Percentiles rank a stretch among this genome's conserved stretches.
phyloP scores from a whole-genome alignment of 2,888 invertebrate genomes.

The Ephialtes manifestator region DNA sequence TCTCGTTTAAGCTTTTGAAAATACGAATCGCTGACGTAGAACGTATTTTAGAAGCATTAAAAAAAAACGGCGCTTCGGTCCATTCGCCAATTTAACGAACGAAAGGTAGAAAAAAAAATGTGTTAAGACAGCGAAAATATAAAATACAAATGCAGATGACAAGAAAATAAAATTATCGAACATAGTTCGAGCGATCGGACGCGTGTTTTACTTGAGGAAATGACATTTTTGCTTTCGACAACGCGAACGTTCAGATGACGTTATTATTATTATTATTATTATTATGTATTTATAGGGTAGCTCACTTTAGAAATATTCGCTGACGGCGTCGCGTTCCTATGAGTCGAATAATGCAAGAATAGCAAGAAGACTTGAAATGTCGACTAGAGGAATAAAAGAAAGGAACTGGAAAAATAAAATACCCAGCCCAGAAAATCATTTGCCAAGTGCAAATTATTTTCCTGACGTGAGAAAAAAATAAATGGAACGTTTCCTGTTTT shows the following conservation, averaged over 20 bases:
- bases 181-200: slow-evolving; percentile 40
- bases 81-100: slow-evolving; percentile 22
- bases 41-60: slow-evolving; percentile 10
- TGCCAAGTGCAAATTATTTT: slow-evolving; percentile 13
- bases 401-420: slow-evolving; percentile 4
- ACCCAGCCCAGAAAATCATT: slow-evolving; percentile 17
- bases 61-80: slow-evolving; percentile 43
- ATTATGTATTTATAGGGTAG: slow-evolving; percentile 59
- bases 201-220: slow-evolving; percentile 31
- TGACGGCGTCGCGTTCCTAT: slow-evolving; percentile 78
- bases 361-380: background rate
- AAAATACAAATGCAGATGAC: slow-evolving; percentile 29
- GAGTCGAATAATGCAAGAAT: slow-evolving; percentile 23
- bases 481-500: slow-evolving; percentile 2
- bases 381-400: slow-evolving; percentile 15
- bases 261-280: slow-evolving; percentile 49
- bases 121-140: slow-evolving; percentile 28
- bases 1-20: slow-evolving; percentile 21
- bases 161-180: slow-evolving; percentile 19
- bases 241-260: slow-evolving; percentile 32
- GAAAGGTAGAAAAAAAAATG: slow-evolving; percentile 28
- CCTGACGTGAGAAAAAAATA: background rate
- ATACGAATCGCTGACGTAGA: slow-evolving; percentile 55
- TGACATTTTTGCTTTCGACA: slow-evolving; percentile 33
- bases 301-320: slow-evolving; percentile 74